Base-by-base conservation (phyloP, 2,797 vertebrate genomes). In the Danio jaintianensis region DNA sequence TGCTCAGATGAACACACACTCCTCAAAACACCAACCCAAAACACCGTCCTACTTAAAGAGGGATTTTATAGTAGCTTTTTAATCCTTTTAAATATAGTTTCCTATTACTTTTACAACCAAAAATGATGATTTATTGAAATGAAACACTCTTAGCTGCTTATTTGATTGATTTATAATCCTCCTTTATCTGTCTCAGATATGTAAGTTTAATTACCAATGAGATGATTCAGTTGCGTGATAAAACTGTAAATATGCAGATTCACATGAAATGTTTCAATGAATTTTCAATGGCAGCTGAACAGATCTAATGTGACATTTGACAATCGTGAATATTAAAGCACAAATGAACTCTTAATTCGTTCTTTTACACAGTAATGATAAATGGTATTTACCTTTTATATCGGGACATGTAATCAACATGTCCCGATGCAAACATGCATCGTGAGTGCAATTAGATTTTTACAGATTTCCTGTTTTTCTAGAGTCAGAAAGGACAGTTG, bases 1-100 rank as follows among this genome's bases (percentile, higher is more conserved):
- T 92, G 13, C 75, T 88, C 36, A 86, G 71, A 89, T 93, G 81
- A 86, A 67, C 22, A 13, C 40, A 42, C 75, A 15, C 20, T 38
- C 13, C 45, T 22, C 7, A 59, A 70, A 58, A 38, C 16, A 6
- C 15, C 7, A 9, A 6, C 13, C 38, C 8, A n/a, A 45, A 29
- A 45, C 18, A 66, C 61, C 7, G n/a, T 53, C 38, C 52, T 13
- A 6, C 22, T 3, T 58, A n/a, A 22, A 56, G 2, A 55, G 48
- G 22, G 47, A 52, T 75, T 75, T 10, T 16, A n/a, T 22, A n/a
- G 9, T 20, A 20, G 16, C 18, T 52, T 52, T 66, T 56, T 22
- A 53, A 56, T 77, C 1, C n/a, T 55, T 36, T 64, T 64, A 67
- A 36, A 38, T 66, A 50, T 58, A 77, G 20, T n/a, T 58, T 56